Percentiles rank a stretch among this genome's conserved stretches.
phyloP scores from a whole-genome alignment of 2,113 vertebrate species.

The Podarcis muralis region DNA sequence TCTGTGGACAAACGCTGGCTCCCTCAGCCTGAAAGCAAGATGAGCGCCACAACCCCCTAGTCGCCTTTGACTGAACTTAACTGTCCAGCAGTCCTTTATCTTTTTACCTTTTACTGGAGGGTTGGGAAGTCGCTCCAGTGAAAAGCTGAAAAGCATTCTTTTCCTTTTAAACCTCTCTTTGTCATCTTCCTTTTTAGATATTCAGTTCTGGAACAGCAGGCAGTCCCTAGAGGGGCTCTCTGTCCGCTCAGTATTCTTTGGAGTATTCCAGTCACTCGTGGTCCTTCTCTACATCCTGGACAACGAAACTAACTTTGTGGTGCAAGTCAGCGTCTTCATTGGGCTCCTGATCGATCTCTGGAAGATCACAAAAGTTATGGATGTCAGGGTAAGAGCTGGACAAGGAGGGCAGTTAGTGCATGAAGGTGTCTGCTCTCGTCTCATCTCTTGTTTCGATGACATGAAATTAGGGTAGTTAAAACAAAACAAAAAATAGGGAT shows the following conservation, averaged over 20 bases:
- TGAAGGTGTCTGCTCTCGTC: neutral
- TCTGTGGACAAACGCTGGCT: neutral
- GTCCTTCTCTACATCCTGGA: constrained; percentile 96
- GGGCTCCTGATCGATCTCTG: constrained; percentile 96
- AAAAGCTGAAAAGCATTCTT: too few species aligned
- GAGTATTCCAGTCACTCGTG: constrained; percentile 93
- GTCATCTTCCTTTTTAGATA: constrained; percentile 75
- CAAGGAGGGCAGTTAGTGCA: neutral
- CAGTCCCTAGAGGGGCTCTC: constrained; percentile 96
- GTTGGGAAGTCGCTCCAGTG: too few species aligned
- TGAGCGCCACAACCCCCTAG: too few species aligned
- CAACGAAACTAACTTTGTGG: constrained; percentile 97
- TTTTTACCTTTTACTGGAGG: neutral
- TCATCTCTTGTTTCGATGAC: too few species aligned
- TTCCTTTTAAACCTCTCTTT: neutral
- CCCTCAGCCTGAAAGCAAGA: too few species aligned
- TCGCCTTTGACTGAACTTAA: too few species aligned
- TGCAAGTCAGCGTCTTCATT: constrained; percentile 96
- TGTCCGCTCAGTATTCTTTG: constrained; percentile 93
- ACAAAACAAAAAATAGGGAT: neutral
- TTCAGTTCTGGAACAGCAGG: constrained; percentile 98
- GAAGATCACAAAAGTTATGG: constrained; percentile 99
- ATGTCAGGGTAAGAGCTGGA: constrained; percentile 83
- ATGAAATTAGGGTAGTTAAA: neutral
- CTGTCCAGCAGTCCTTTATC: too few species aligned